Evolutionary conservation across 2,797 vertebrate genomes (phyloP), one percentile per base, ranked within the genome.

Genomic region (Alectoris magna): DNA sequence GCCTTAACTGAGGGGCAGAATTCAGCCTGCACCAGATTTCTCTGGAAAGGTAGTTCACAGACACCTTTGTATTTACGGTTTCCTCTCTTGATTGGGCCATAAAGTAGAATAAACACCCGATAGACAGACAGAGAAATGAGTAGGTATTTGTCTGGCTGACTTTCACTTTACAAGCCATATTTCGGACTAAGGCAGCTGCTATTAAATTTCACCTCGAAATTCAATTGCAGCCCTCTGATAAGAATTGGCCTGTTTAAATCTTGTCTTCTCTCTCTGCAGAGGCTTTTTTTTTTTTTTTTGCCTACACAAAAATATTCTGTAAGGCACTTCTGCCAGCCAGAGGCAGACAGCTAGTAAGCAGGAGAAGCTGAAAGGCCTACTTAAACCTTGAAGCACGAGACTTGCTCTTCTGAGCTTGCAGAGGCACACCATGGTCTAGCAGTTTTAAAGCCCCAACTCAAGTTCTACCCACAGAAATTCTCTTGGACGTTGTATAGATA

Each of bases 81-180:
- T 81, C 46, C 73, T 89, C 10, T 80, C 70, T 89, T 75, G 70
- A 36, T 18, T 86, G 55, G 44, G 14, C 11, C 49, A 66, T 75
- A 74, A 91, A 96, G 79, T 7, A 74, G 55, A 95, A 62, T 46
- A 84, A 93, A 55, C 26, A 77, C 5, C 66, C 77, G 72, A 36
- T 3, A 86, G 62, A 78, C 15, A 88, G 62, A 81, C 1, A 79
- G 53, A 87, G 22, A 88, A 74, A 63, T 23, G 51, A 31, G n/a
- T 74, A 41, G 38, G 6, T 58, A 55, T 69, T 60, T 83, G 22
- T 60, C 84, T 77, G 62, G 11, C 60, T 41, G 49, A 21, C 14
- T 93, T 95, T 91, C 41, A 59, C 38, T 92, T 81, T 67, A 44
- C 63, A 92, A 92, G 56, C 22, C 26, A n/a, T 80, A 41, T 72